These are phyloP conservation scores for Calameuta idolon DNA, from an alignment of 2,888 invertebrate genomes.

Conservation along the genomic window DNA sequence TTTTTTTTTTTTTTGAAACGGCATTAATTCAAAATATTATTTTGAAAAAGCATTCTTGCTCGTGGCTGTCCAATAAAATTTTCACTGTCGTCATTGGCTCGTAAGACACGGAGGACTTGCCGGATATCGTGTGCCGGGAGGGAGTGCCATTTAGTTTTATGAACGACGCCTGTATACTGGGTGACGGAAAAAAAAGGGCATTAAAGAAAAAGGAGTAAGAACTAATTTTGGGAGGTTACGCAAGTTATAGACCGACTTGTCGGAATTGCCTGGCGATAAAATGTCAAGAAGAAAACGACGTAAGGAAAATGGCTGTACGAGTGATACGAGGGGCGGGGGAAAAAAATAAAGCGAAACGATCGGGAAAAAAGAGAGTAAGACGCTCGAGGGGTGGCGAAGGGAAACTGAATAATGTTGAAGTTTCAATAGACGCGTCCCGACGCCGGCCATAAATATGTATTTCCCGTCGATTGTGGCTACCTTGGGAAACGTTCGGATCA, in stretches of 20 bases:
- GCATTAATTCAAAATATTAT: too few relatives aligned
- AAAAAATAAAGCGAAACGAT: not conserved
- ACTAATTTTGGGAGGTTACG: not conserved
- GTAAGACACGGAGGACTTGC: too few relatives aligned
- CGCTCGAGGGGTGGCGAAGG: not conserved
- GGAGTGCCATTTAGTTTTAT: too few relatives aligned
- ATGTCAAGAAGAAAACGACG: not conserved
- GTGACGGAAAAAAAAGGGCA: not conserved
- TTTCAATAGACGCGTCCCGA: conserved; percentile 2
- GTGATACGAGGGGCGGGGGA: not conserved
- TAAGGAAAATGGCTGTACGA: not conserved
- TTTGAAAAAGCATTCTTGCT: too few relatives aligned
- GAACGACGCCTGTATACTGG: too few relatives aligned
- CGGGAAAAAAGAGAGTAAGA: not conserved
- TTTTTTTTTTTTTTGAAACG: too few relatives aligned
- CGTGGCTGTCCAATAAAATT: too few relatives aligned
- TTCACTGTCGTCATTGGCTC: too few relatives aligned
- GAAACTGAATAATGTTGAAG: not conserved
- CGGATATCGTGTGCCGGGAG: too few relatives aligned
- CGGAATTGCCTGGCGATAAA: not conserved
- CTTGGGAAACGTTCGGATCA: conserved; percentile 2
- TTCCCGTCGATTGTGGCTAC: conserved; percentile 1
- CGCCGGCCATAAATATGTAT: conserved; percentile 4
- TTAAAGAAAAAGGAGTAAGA: not conserved
- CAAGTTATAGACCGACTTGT: not conserved